A percentile compares a stretch with the other conserved stretches of the same genome.
These are phyloP conservation scores for Eumeta japonica DNA, from an alignment of 1,140 invertebrate genomes.

Conservation along the genomic window DNA sequence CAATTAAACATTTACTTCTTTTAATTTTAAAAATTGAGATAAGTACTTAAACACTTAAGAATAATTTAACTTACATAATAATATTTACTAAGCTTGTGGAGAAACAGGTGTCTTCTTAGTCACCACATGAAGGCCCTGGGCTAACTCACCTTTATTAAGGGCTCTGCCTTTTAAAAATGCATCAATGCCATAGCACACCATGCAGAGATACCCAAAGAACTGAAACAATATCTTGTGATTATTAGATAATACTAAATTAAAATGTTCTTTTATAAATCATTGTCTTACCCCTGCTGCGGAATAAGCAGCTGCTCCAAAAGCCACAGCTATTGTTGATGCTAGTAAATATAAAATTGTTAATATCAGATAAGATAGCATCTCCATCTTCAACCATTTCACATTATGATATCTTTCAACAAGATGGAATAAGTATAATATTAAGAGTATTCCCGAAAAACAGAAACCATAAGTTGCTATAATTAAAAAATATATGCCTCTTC, in stretches of 20 bases:
- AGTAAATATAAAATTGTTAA: constrained; percentile 72
- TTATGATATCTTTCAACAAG: constrained; percentile 79
- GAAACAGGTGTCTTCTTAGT: constrained; percentile 64
- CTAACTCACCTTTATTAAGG: constrained; percentile 63
- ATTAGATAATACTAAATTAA: too few relatives aligned
- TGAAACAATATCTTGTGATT: constrained; percentile 50
- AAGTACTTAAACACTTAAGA: too few relatives aligned
- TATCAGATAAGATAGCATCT: constrained; percentile 69
- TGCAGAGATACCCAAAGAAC: constrained; percentile 80
- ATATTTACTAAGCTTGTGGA: too few relatives aligned
- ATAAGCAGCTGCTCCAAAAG: constrained; percentile 60
- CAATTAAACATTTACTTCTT: too few relatives aligned
- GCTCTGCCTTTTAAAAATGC: constrained; percentile 72
- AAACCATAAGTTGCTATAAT: constrained; percentile 78
- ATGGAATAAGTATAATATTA: constrained; percentile 80
- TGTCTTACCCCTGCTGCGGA: constrained; percentile 69
- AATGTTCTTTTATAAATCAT: constrained; percentile 2
- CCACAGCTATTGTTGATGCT: constrained; percentile 67
- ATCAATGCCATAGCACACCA: constrained; percentile 74
- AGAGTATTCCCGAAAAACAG: constrained; percentile 73
- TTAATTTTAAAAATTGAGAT: too few relatives aligned
- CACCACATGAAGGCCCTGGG: constrained; percentile 68
- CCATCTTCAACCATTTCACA: constrained; percentile 84
- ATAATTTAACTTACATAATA: too few relatives aligned
- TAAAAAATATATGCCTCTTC: constrained; percentile 72